Conservation (phyloP, 2,888 invertebrate genomes). For the Globia sparganii region DNA sequence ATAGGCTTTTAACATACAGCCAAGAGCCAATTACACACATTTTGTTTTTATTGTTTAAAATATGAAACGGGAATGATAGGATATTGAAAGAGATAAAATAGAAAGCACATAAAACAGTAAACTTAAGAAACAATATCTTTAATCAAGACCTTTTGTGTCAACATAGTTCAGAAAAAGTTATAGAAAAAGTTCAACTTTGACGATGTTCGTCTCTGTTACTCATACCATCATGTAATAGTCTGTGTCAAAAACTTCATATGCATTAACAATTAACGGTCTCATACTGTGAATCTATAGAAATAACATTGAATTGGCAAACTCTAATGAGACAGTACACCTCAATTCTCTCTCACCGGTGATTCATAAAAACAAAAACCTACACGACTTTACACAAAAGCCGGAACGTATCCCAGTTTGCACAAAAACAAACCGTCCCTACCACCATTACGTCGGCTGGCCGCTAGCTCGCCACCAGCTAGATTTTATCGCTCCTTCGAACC, state of each 20-base stretch:
- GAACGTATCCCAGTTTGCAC: constrained; percentile 60
- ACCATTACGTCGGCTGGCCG: constrained; percentile 74
- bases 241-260: neutral
- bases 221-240: neutral
- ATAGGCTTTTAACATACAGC: neutral
- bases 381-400: constrained; percentile 20
- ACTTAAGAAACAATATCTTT: neutral
- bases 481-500: constrained; percentile 90
- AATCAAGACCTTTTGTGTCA: neutral
- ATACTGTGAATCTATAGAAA: neutral
- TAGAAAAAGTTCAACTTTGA: neutral
- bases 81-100: neutral
- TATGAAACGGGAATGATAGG: neutral
- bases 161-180: too few species aligned
- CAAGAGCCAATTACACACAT: too few species aligned
- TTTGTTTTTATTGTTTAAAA: neutral
- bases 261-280: neutral
- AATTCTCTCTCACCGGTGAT: neutral
- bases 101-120: neutral
- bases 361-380: neutral
- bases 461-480: constrained; percentile 83
- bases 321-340: neutral
- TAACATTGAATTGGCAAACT: neutral
- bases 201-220: neutral
- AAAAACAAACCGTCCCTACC: constrained; percentile 67